These are phyloP conservation scores for Oeneis ivallda DNA, from an alignment of 2,888 invertebrate genomes.

Conservation along the genomic window DNA sequence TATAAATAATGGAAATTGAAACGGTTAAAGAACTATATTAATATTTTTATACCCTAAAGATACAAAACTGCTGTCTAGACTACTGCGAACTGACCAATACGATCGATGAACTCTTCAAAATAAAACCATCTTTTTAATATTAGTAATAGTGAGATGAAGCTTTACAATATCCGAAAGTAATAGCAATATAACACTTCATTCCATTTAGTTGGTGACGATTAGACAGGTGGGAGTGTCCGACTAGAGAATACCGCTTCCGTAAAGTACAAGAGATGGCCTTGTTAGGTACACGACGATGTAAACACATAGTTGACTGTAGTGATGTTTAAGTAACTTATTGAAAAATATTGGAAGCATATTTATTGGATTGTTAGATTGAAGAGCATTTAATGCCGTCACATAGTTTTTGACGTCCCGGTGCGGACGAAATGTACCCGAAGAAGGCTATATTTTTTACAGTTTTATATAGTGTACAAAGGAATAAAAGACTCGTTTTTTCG, in stretches of 20 bases:
- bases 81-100: slow-evolving; percentile 67
- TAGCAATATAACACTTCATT: slow-evolving; percentile 66
- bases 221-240: slow-evolving; percentile 41
- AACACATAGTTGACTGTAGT: slow-evolving; percentile 59
- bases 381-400: slow-evolving; percentile 69
- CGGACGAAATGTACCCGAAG: slow-evolving; percentile 62
- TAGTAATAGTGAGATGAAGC: slow-evolving; percentile 64
- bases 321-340: slow-evolving; percentile 54
- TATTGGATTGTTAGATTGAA: slow-evolving; percentile 62
- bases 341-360: slow-evolving; percentile 55
- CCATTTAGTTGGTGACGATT: slow-evolving; percentile 58
- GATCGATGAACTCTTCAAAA: slow-evolving; percentile 48
- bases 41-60: slow-evolving; percentile 76
- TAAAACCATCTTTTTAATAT: slow-evolving; percentile 48
- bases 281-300: slow-evolving; percentile 59
- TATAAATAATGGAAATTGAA: slow-evolving; percentile 54
- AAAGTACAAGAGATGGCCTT: slow-evolving; percentile 79
- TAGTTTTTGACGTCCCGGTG: slow-evolving; percentile 59
- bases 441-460: slow-evolving; percentile 78
- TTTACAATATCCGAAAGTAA: slow-evolving; percentile 57
- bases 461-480: slow-evolving; percentile 62
- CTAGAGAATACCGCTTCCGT: slow-evolving; percentile 57
- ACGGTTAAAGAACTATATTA: slow-evolving; percentile 57
- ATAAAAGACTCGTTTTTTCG: slow-evolving; percentile 55
- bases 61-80: slow-evolving; percentile 65